Conservation (phyloP, 1,140 invertebrate genomes). For the Drosophila saltans region DNA sequence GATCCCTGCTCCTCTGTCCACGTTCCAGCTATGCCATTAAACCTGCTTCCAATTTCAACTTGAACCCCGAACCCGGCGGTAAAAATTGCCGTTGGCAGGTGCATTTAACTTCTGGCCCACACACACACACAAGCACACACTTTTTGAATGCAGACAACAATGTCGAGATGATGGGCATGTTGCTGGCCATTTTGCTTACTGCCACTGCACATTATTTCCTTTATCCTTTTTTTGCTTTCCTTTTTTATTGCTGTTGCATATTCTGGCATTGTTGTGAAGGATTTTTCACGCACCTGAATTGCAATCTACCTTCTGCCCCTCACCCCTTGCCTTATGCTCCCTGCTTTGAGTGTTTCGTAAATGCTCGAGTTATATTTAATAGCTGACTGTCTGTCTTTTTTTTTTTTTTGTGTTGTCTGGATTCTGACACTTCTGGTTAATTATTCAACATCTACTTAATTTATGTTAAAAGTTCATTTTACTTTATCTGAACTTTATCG, state of each 20-base stretch:
- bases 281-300: neutral
- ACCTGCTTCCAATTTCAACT: constrained; percentile 13
- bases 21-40: constrained; percentile 26
- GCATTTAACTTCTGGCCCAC: constrained; percentile 76
- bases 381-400: constrained; percentile 23
- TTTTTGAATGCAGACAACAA: constrained; percentile 60
- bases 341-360: neutral
- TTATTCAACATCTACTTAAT: constrained; percentile 59
- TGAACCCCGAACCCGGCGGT: constrained; percentile 30
- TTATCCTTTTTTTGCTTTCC: constrained; percentile 53
- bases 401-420: constrained; percentile 34
- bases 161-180: constrained; percentile 44
- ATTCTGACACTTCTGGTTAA: constrained; percentile 39
- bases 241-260: constrained; percentile 41
- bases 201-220: constrained; percentile 53
- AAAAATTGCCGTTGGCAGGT: constrained; percentile 62
- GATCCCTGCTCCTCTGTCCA: neutral
- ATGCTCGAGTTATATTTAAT: constrained; percentile 43
- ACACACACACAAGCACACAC: constrained; percentile 42
- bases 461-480: constrained; percentile 62
- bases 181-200: constrained; percentile 51
- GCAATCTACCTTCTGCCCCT: neutral
- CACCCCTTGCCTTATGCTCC: neutral
- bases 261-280: constrained; percentile 3
- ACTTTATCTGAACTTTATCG: constrained; percentile 38